These are phyloP conservation scores for Myotis vivesi DNA, from an alignment of 2,797 vertebrate genomes.

Conservation along the genomic window DNA sequence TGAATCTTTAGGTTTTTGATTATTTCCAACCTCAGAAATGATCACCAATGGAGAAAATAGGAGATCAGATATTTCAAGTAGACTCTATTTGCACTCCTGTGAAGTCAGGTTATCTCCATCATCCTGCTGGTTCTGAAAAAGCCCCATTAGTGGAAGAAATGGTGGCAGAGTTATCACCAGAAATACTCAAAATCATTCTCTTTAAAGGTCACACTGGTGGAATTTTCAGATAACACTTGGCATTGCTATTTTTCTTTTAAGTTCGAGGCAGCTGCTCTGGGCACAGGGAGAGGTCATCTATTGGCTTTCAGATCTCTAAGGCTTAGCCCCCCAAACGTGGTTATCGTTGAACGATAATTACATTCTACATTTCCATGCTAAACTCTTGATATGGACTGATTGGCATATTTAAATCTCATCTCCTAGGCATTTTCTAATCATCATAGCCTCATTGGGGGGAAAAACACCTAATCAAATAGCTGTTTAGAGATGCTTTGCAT, in stretches of 20 bases:
- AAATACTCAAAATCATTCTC: slow-evolving; percentile 45
- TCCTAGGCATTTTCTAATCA: slow-evolving; percentile 83
- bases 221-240: slow-evolving; percentile 62
- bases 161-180: slow-evolving; percentile 36
- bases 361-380: slow-evolving; percentile 73
- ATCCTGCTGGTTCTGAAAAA: slow-evolving; percentile 65
- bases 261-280: neutral
- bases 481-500: slow-evolving; percentile 78
- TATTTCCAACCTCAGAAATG: slow-evolving; percentile 34
- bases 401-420: slow-evolving; percentile 83
- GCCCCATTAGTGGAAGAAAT: slow-evolving; percentile 52
- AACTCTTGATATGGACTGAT: slow-evolving; percentile 76
- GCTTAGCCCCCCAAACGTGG: slow-evolving; percentile 64
- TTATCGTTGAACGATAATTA: slow-evolving; percentile 74
- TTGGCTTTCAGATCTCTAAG: slow-evolving; percentile 11
- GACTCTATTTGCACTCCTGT: neutral
- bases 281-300: slow-evolving; percentile 23
- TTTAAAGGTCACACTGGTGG: slow-evolving; percentile 58
- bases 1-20: slow-evolving; percentile 42
- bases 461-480: slow-evolving; percentile 73
- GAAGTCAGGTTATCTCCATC: neutral
- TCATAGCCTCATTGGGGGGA: slow-evolving; percentile 60
- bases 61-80: neutral
- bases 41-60: slow-evolving; percentile 27
- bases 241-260: slow-evolving; percentile 31